Evolutionary conservation across 2,113 vertebrate genomes (phyloP).

Genomic region (Notothenia rossii): DNA sequence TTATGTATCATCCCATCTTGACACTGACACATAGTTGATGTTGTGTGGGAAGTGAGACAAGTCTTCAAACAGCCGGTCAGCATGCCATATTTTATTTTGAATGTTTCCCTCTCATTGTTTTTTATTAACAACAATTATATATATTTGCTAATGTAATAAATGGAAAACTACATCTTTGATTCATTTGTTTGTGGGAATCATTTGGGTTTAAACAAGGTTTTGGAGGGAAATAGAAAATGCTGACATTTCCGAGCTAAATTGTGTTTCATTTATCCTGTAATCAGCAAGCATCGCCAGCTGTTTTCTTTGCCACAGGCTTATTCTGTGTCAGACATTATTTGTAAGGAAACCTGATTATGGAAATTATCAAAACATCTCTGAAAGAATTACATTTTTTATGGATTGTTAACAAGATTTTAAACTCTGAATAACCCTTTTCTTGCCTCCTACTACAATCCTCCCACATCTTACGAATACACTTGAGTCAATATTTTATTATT

Average conservation of each 20-base stretch:
- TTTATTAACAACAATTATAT: slow-evolving; percentile 28
- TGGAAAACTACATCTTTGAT: slow-evolving; percentile 5
- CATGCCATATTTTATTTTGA: slow-evolving; percentile 54
- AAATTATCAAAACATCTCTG: slow-evolving; percentile 37
- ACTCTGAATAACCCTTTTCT: slow-evolving; percentile 42
- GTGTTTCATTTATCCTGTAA: slow-evolving; percentile 51
- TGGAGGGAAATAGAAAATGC: slow-evolving; percentile 16
- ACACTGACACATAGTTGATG: slow-evolving; percentile 20
- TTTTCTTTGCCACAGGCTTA: slow-evolving; percentile 41
- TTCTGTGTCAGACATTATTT: slow-evolving; percentile 40
- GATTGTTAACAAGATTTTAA: slow-evolving; percentile 53
- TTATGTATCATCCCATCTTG: slow-evolving; percentile 39
- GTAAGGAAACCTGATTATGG: slow-evolving; percentile 43
- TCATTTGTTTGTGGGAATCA: slow-evolving; percentile 13
- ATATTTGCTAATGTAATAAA: slow-evolving; percentile 12
- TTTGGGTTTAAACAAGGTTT: slow-evolving; percentile 16
- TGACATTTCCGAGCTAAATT: slow-evolving; percentile 40
- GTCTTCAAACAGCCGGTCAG: slow-evolving; percentile 43
- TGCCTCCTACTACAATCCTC: slow-evolving; percentile 54
- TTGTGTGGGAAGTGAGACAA: slow-evolving; percentile 1
- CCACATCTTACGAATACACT: slow-evolving; percentile 41
- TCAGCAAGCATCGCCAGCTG: slow-evolving; percentile 44
- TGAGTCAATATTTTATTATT: slow-evolving; percentile 49
- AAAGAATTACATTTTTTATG: slow-evolving; percentile 37
- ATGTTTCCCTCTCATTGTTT: slow-evolving; percentile 13